Percentiles rank a stretch among this genome's conserved stretches.
Conservation (phyloP, 1,140 invertebrate genomes). For the Sarcophaga peregrina region DNA sequence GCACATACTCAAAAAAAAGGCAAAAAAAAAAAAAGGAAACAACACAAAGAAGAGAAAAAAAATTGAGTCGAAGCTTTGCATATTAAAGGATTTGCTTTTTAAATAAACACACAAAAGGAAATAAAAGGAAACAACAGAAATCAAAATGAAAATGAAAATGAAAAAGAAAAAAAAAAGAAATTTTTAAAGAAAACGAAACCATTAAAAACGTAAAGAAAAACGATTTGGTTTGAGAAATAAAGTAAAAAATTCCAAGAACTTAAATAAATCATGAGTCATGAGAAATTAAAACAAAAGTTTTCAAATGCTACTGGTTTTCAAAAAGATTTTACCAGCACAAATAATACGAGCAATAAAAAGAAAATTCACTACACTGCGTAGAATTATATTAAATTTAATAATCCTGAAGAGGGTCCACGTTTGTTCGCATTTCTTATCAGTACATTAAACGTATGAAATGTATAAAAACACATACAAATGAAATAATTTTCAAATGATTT, state of each 20-base stretch:
- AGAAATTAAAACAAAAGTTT: neutral
- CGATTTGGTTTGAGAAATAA: neutral
- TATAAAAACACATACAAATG: too few species aligned
- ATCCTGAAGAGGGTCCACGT: too few species aligned
- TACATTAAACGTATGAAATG: too few species aligned
- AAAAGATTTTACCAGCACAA: neutral
- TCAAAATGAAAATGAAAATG: too few species aligned
- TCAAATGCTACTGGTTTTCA: too few species aligned
- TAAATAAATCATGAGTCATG: neutral
- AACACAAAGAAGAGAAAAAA: neutral
- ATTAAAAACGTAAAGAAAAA: neutral
- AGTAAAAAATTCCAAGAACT: neutral
- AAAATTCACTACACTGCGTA: too few species aligned
- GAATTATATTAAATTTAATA: too few species aligned
- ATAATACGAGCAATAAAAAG: neutral
- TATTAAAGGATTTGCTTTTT: slow-evolving; percentile 20
- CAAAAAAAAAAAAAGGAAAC: neutral
- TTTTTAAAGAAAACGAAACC: neutral
- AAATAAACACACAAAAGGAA: slow-evolving; percentile 12
- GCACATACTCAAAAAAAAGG: neutral
- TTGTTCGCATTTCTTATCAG: too few species aligned
- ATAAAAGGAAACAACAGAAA: neutral
- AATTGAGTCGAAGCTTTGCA: neutral
- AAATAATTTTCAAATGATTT: too few species aligned
- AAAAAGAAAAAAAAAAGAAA: too few species aligned